These are phyloP conservation scores for Melanocharis versteri DNA, from an alignment of 2,113 vertebrate species.

Conservation along the genomic window DNA sequence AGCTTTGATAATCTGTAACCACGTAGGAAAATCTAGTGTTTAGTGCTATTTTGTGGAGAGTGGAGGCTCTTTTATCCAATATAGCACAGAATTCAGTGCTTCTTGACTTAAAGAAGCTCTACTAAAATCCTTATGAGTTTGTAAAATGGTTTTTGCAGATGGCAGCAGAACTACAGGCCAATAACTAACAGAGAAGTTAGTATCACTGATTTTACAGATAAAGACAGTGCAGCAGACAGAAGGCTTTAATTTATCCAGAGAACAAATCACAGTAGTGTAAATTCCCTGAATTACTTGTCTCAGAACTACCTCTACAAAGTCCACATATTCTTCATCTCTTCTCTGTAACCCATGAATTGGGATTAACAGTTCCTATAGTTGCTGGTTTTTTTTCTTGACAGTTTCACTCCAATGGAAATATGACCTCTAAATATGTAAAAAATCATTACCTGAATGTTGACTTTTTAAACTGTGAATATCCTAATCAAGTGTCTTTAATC, in stretches of 20 bases:
- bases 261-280: not conserved
- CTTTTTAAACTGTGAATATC: not conserved
- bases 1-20: not conserved
- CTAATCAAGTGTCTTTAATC: not conserved
- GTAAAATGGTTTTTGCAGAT: not conserved
- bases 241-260: not conserved
- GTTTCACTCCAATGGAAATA: not conserved
- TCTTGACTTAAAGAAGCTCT: not conserved
- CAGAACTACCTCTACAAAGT: not conserved
- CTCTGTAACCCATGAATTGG: not conserved
- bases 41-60: not conserved
- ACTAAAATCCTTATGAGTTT: not conserved
- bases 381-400: not conserved
- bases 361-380: not conserved
- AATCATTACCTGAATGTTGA: not conserved
- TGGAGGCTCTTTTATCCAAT: not conserved
- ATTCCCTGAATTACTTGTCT: not conserved
- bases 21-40: not conserved
- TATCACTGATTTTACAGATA: not conserved
- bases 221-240: not conserved
- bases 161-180: not conserved
- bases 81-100: not conserved
- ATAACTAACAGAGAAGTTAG: not conserved
- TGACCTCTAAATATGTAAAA: not conserved
- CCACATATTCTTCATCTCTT: not conserved